Base-by-base conservation (phyloP, 2,113 vertebrate genomes). In the Ailuropoda melanoleuca region DNA sequence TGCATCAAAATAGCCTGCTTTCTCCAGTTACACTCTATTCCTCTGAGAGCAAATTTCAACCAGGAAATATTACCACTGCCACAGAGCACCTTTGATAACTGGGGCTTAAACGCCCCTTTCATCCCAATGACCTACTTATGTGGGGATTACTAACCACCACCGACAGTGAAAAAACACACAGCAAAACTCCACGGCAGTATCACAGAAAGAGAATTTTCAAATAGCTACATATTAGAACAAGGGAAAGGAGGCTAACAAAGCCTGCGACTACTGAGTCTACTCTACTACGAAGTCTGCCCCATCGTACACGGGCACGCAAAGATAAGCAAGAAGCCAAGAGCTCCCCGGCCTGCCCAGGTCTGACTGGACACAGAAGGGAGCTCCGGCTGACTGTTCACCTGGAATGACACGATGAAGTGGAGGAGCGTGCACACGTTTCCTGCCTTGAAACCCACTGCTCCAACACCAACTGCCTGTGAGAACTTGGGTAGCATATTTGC, bases 71-170 rank as follows among this genome's bases (percentile, higher is more conserved):
- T n/a, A 89, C n/a, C 15, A 29, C 37, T 19, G 19, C 60, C 77
- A 37, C 2, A 4, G 43, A 87, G 23, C 60, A 70, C 70, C 68
- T 93, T 56, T 93, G 81, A 94, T 77, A 97, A 77, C 6, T 34
- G 29, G 43, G 18, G 43, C 19, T 94, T 84, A 85, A 55, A 60
- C 31, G 3, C 34, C 17, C 34, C 68, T 84, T 93, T 87, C 23
- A 93, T 88, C 90, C n/a, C 77, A 96, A 92, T 43, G 91, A 81
- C 62, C 39, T 95, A 39, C 66, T 96, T 90, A 62, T 37, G 18
- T 88, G 50, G 19, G 68, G 34, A 90, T 88, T 58, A 70, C 34
- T 70, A 53, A 75, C 37, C 23, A 89, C 43, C n/a, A 75, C 1
- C 23, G 29, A 64, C 14, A 78, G n/a, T 37, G 31, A 50, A 83